Conservation (phyloP, 2,888 invertebrate genomes). For the Caprella mutica region DNA sequence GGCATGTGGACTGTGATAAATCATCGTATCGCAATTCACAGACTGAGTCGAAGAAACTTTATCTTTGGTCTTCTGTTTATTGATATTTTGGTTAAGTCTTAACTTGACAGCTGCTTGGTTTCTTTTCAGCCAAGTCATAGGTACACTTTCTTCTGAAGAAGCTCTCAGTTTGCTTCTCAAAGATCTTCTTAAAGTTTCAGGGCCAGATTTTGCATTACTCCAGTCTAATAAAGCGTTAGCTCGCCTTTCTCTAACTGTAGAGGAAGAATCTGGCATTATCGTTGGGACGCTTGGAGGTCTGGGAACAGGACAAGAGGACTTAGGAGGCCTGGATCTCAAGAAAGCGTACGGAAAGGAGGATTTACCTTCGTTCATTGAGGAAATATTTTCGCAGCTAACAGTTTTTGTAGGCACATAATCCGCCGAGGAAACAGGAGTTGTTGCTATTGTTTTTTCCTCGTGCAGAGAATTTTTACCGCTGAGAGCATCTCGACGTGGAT, state of each 20-base stretch:
- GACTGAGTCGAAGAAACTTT: constrained; percentile 1
- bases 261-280: too few relatives aligned
- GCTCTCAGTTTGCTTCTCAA: constrained; percentile 22
- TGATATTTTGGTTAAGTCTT: background rate
- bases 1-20: constrained; percentile 4
- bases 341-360: constrained; percentile 66
- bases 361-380: constrained; percentile 40
- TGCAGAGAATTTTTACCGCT: background rate
- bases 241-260: too few relatives aligned
- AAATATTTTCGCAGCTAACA: constrained; percentile 60
- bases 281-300: too few relatives aligned
- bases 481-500: background rate
- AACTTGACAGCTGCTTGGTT: constrained; percentile 3
- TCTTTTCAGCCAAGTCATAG: constrained; percentile 6
- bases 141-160: constrained; percentile 26
- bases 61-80: background rate
- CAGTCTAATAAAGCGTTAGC: too few relatives aligned
- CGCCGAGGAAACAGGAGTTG: background rate
- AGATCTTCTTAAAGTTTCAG: too few relatives aligned
- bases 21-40: constrained; percentile 3
- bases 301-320: too few relatives aligned
- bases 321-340: constrained; percentile 60
- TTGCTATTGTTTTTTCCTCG: background rate
- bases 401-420: constrained; percentile 50
- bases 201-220: too few relatives aligned